These are phyloP conservation scores for Microplitis mediator DNA, from an alignment of 1,140 invertebrate genomes.

Conservation along the genomic window DNA sequence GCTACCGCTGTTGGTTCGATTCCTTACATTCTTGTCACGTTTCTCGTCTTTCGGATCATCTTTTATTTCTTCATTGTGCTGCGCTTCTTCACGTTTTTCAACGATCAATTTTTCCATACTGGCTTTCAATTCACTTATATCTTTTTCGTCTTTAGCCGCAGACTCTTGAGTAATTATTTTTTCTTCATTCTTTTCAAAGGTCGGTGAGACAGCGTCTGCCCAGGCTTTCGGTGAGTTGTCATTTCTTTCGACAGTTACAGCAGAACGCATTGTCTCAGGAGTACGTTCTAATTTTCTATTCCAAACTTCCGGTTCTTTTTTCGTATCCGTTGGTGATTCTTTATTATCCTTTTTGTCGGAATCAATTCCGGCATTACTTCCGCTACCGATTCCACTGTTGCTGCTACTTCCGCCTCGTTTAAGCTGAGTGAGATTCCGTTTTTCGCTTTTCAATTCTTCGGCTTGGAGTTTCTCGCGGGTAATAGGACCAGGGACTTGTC, in stretches of 20 bases:
- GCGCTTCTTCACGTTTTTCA: slow-evolving; percentile 50
- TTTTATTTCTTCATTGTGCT: slow-evolving; percentile 49
- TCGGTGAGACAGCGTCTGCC: slow-evolving; percentile 61
- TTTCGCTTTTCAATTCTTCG: slow-evolving; percentile 65
- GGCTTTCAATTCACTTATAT: slow-evolving; percentile 47
- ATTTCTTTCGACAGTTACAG: slow-evolving; percentile 37
- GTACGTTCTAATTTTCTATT: slow-evolving; percentile 48
- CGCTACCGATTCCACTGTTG: too few relatives aligned
- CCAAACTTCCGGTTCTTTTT: slow-evolving; percentile 54
- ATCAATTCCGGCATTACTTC: slow-evolving; percentile 27
- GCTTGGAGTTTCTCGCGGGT: slow-evolving; percentile 67
- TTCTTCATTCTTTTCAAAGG: slow-evolving; percentile 59
- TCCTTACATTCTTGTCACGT: slow-evolving; percentile 53
- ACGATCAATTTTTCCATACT: slow-evolving; percentile 50
- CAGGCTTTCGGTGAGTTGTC: slow-evolving; percentile 56
- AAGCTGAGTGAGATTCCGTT: slow-evolving; percentile 63
- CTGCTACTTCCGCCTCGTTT: slow-evolving; percentile 50
- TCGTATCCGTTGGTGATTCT: slow-evolving; percentile 43
- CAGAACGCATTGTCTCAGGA: slow-evolving; percentile 29
- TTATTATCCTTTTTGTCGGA: slow-evolving; percentile 55
- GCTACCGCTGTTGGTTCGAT: slow-evolving; percentile 43
- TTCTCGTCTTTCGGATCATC: slow-evolving; percentile 54
- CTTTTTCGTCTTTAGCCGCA: slow-evolving; percentile 45
- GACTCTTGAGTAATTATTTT: slow-evolving; percentile 39
- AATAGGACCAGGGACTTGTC: slow-evolving; percentile 67